Evolutionary conservation across 2,888 invertebrate genomes (phyloP).

Genomic region (Cantharis rustica): DNA sequence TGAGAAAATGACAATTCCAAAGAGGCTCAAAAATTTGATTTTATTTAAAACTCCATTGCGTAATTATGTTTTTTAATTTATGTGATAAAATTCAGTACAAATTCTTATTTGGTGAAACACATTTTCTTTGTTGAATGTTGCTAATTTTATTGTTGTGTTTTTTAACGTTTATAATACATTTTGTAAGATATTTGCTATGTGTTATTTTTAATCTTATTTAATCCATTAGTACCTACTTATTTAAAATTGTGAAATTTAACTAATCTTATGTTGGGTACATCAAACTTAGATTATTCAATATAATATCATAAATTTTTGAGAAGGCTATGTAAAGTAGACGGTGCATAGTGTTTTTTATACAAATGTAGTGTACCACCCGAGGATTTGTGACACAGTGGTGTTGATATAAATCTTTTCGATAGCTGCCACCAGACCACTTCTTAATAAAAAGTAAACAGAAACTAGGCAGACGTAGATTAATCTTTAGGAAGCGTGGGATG

Average conservation of each 20-base stretch:
- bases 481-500: too few species aligned
- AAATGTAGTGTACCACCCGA: too few species aligned
- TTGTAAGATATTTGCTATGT: background rate
- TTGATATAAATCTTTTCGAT: too few species aligned
- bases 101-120: background rate
- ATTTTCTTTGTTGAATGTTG: background rate
- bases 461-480: too few species aligned
- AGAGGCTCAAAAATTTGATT: constrained; percentile 38
- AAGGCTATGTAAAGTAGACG: too few species aligned
- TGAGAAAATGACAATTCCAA: constrained; percentile 34
- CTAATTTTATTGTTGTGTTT: background rate
- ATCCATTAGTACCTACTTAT: background rate
- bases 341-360: too few species aligned
- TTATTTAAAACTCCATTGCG: constrained; percentile 39
- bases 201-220: background rate
- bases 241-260: background rate
- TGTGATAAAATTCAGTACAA: background rate
- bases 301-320: too few species aligned
- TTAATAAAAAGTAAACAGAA: too few species aligned
- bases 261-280: too few species aligned
- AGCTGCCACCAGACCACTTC: too few species aligned
- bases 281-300: too few species aligned
- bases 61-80: background rate
- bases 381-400: too few species aligned
- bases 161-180: background rate